Evolutionary conservation across 2,797 vertebrate genomes (phyloP).

Genomic region (Rhinoraja longicauda): DNA sequence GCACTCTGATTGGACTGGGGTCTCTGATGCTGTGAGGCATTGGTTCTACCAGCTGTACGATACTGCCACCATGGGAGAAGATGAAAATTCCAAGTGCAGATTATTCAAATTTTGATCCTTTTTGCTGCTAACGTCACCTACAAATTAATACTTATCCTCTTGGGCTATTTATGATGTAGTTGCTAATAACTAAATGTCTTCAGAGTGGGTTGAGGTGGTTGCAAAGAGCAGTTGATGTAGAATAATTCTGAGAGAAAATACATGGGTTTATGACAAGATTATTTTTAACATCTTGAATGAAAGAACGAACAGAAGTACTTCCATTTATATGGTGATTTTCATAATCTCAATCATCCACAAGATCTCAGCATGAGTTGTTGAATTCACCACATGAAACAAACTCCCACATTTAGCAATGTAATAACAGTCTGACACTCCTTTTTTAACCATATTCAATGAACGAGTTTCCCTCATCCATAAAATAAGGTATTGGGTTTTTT

Average conservation of each 20-base stretch:
- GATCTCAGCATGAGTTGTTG: not conserved
- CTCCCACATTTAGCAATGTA: not conserved
- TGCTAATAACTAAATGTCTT: not conserved
- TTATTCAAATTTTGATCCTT: not conserved
- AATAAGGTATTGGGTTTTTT: not conserved
- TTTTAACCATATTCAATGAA: not conserved
- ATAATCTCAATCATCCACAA: not conserved
- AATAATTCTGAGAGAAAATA: not conserved
- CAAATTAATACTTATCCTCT: not conserved
- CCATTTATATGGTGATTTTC: not conserved
- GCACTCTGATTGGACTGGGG: too few relatives aligned
- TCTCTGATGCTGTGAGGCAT: too few relatives aligned
- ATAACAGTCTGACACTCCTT: not conserved
- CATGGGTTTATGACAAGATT: not conserved
- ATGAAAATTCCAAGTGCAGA: not conserved
- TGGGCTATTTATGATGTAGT: not conserved
- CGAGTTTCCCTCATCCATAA: not conserved
- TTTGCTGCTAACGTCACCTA: not conserved
- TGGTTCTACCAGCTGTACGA: too few relatives aligned
- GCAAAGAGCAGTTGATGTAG: not conserved
- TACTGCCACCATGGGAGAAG: not conserved
- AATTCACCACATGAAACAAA: not conserved
- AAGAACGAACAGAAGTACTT: not conserved
- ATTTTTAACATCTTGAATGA: too few relatives aligned
- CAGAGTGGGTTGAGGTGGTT: too few relatives aligned